Evolutionary conservation across 1,140 invertebrate species (phyloP), one percentile per base, ranked within the genome.

Genomic region (Heterodera carotae): DNA sequence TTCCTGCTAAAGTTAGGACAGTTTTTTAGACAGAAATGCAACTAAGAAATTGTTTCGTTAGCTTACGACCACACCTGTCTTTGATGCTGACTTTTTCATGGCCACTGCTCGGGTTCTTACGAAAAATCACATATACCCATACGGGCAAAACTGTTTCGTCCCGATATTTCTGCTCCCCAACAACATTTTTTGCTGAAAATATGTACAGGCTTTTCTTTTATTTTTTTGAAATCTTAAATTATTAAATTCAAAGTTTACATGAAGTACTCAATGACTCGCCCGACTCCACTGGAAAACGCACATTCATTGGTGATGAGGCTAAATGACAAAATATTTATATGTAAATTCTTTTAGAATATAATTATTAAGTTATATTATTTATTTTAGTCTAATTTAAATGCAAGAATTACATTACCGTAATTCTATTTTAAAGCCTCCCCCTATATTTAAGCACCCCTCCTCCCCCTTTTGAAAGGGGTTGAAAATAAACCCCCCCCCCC

Each of bases 61-160:
- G n/a, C n/a, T n/a, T n/a, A n/a, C n/a, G n/a, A n/a, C n/a, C n/a
- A n/a, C 2, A 62, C 72, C 72, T 74, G 39, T 74, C 78, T 68
- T 86, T 86, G n/a, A 86, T 77, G 34, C 77, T 84, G 77, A 87
- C 82, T 74, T 87, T 87, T 22, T 87, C 86, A 69, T 86, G 85
- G 0, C 86, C 86, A 36, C 64, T 70, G 76, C 77, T 84, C 2
- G 75, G 83, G 59, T 87, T 87, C 71, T 84, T 84, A 22, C 85
- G 80, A 67, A 86, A 86, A 73, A 86, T 86, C 10, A 86, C 82
- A 71, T 86, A 86, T 39, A 86, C 76, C 85, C 85, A 86, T 43
- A 86, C 85, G 31, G 86, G 85, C 79, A 75, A 67, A 22, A 34
- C 22, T 10, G n/a, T 12, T 36, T 34, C 69, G 27, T 62, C 56